phyloP scores from a whole-genome alignment of 2,888 invertebrate genomes.

The Apoderus coryli region DNA sequence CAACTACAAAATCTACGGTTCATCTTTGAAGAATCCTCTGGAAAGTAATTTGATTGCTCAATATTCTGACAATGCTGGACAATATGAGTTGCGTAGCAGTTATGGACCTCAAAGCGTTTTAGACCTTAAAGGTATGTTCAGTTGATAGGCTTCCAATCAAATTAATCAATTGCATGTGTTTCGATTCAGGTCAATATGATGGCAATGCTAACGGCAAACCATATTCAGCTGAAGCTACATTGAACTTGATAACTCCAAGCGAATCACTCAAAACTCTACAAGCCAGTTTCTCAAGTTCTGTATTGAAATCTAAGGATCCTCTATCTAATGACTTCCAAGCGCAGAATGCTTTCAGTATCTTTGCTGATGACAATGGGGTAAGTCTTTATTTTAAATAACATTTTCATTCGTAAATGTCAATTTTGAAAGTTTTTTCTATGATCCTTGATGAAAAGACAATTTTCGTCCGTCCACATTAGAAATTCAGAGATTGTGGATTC shows the following conservation, averaged over 20 bases:
- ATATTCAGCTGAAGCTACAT: slow-evolving; percentile 32
- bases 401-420: background rate
- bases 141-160: too few species aligned
- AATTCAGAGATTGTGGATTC: too few species aligned
- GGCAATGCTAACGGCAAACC: slow-evolving; percentile 34
- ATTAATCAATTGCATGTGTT: too few species aligned
- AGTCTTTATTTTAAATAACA: slow-evolving; percentile 8
- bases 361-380: slow-evolving; percentile 20
- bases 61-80: slow-evolving; percentile 14
- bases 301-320: slow-evolving; percentile 25
- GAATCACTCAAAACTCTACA: slow-evolving; percentile 44
- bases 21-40: slow-evolving; percentile 27
- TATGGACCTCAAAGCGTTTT: slow-evolving; percentile 27
- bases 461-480: too few species aligned
- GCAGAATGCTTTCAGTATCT: slow-evolving; percentile 20
- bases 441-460: too few species aligned
- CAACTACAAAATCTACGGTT: slow-evolving; percentile 27
- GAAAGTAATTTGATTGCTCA: slow-evolving; percentile 23
- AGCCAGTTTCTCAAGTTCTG: slow-evolving; percentile 29
- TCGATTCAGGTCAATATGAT: too few species aligned
- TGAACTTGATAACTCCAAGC: slow-evolving; percentile 40
- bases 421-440: slow-evolving; percentile 8
- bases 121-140: slow-evolving; percentile 28
- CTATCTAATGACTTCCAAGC: too few species aligned
- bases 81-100: slow-evolving; percentile 18